These are phyloP conservation scores for Chaetoderma sp. DNA, from an alignment of 2,888 invertebrate species.

Conservation along the genomic window DNA sequence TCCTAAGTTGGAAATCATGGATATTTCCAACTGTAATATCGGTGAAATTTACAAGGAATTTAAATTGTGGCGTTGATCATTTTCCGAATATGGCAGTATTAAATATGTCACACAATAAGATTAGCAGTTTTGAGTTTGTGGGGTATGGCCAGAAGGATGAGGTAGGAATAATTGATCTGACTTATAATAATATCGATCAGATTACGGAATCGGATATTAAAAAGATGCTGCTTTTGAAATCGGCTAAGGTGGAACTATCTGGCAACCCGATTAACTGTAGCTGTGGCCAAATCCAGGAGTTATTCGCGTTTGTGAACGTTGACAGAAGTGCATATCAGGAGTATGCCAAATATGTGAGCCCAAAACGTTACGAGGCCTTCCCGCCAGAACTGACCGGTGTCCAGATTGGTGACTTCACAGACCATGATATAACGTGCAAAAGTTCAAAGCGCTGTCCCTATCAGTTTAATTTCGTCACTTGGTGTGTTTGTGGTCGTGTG, in stretches of 20 bases:
- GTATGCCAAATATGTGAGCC: not conserved
- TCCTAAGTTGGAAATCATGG: no score
- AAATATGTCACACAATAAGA: slow-evolving; percentile 47
- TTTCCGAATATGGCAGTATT: slow-evolving; percentile 44
- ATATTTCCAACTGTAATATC: not conserved
- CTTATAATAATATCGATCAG: slow-evolving; percentile 44
- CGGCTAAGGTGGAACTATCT: slow-evolving; percentile 43
- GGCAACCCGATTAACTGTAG: slow-evolving; percentile 47
- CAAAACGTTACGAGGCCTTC: not conserved
- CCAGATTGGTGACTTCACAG: not conserved
- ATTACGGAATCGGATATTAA: slow-evolving; percentile 38
- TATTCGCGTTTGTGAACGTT: not conserved
- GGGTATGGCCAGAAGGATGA: not conserved
- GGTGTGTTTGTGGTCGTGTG: slow-evolving; percentile 27
- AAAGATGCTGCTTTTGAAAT: slow-evolving; percentile 33
- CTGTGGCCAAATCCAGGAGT: slow-evolving; percentile 31
- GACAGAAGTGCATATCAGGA: not conserved
- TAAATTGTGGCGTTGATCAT: slow-evolving; percentile 41
- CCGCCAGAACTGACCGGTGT: not conserved
- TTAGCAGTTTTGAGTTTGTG: slow-evolving; percentile 37
- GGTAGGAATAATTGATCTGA: slow-evolving; percentile 32
- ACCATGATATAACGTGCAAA: not conserved
- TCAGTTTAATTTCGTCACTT: slow-evolving; percentile 22
- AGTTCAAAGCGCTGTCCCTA: not conserved
- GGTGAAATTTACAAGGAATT: slow-evolving; percentile 29